Evolutionary conservation across 2,888 invertebrate species (phyloP), one percentile per base, ranked within the genome.

Genomic region (Sussaba pulchella): DNA sequence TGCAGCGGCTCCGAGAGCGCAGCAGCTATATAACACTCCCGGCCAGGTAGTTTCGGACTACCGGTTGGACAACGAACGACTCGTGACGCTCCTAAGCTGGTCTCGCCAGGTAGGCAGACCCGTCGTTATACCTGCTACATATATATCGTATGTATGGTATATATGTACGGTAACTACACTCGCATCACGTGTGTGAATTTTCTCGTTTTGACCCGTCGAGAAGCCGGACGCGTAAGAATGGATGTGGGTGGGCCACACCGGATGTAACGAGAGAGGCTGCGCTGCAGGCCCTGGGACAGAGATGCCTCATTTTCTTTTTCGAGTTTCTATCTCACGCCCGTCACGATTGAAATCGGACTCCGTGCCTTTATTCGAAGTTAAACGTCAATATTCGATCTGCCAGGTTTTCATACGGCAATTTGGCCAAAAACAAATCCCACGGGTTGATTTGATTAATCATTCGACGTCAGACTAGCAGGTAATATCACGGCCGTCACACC

Each of bases 41-140:
- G 31, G 31, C 31, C 77, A 78, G 77, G 71, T 78, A 71, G 66
- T 67, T 78, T 73, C 63, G 63, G 69, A 69, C 78, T 69, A 69
- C 78, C 78, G 71, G 78, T 69, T 78, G 73, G 61, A 8, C 61
- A 73, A 69, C 26, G 54, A 63, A 69, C 21, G 10, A 45, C 24
- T n/a, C 12, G 8, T 31, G 54, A 26, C 31, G 69, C 31, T 43
- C 64, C 26, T 47, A 72, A 66, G 71, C 31, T 17, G 39, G n/a
- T n/a, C 43, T 50, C 36, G 26, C 63, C 73, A 69, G 74, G 78
- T 73, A 78, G 78, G 31, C 52, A 70, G 76, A 45, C 64, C 70
- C 21, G 63, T 63, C 61, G 61, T 70, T 63, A 41, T 50, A 45
- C 76, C n/a, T n/a, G n/a, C n/a, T n/a, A 54, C 69, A 69, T 69